Conservation (phyloP, 2,888 invertebrate genomes). For the Polia nebulosa region DNA sequence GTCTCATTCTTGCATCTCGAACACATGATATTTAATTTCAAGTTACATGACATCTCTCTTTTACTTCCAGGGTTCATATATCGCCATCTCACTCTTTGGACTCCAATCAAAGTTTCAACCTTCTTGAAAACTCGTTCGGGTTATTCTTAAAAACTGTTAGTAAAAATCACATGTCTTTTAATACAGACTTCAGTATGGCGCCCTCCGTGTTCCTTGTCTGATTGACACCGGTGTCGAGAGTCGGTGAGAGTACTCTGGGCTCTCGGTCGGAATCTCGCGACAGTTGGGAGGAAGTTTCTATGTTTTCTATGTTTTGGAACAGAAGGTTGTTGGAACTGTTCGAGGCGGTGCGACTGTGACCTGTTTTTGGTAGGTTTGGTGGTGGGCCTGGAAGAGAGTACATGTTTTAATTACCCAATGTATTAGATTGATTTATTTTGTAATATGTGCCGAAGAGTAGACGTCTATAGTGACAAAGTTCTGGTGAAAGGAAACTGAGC, state of each 20-base stretch:
- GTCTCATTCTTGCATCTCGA: not conserved
- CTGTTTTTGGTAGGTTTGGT: slow-evolving; percentile 58
- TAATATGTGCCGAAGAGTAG: too few relatives aligned
- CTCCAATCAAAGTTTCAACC: slow-evolving; percentile 30
- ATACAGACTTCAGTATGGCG: slow-evolving; percentile 86
- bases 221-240: slow-evolving; percentile 84
- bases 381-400: slow-evolving; percentile 75
- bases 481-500: too few relatives aligned
- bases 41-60: slow-evolving; percentile 6
- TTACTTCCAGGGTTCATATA: not conserved
- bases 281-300: slow-evolving; percentile 80
- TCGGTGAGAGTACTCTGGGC: slow-evolving; percentile 63
- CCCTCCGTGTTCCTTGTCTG: slow-evolving; percentile 87
- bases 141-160: slow-evolving; percentile 43
- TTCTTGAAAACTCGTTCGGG: not conserved
- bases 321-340: slow-evolving; percentile 85
- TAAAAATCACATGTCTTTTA: slow-evolving; percentile 84
- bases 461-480: too few relatives aligned
- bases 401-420: not conserved
- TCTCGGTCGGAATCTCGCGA: slow-evolving; percentile 78
- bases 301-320: slow-evolving; percentile 81
- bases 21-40: not conserved
- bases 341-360: slow-evolving; percentile 83
- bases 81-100: slow-evolving; percentile 19
- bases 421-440: too few relatives aligned